Conservation (phyloP, 2,888 invertebrate genomes). For the Eilema caniola region DNA sequence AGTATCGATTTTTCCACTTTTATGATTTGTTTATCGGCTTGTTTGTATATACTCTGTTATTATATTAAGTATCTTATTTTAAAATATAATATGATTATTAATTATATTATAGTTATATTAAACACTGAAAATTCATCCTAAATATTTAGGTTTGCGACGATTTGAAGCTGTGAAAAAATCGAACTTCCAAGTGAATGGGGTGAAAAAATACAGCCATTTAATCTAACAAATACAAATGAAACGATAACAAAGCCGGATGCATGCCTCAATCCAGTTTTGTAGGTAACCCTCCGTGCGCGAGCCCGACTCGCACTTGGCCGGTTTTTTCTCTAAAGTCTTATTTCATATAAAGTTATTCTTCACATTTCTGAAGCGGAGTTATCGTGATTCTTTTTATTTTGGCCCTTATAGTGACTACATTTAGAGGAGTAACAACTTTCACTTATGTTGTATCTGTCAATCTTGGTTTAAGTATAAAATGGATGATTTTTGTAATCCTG, state of each 20-base stretch:
- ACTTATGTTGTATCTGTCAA: neutral
- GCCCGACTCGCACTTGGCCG: too few relatives aligned
- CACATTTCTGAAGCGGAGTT: neutral
- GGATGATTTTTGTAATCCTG: neutral
- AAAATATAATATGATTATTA: neutral
- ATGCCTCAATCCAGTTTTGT: too few relatives aligned
- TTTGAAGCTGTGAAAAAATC: too few relatives aligned
- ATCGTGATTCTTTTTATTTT: neutral
- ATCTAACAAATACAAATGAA: too few relatives aligned
- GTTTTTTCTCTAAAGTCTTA: too few relatives aligned
- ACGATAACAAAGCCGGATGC: too few relatives aligned
- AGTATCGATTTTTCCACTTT: neutral
- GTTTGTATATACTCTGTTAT: neutral
- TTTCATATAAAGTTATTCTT: neutral
- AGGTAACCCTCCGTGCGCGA: too few relatives aligned
- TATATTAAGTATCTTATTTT: neutral
- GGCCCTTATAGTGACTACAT: neutral
- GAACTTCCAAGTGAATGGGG: too few relatives aligned
- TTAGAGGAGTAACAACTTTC: neutral
- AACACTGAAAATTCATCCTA: too few relatives aligned
- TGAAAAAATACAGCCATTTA: too few relatives aligned
- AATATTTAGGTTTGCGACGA: too few relatives aligned
- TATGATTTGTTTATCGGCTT: neutral
- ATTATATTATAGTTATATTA: too few relatives aligned
- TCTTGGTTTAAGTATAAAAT: neutral